Percentiles rank a stretch among this genome's conserved stretches.
phyloP scores from a whole-genome alignment of 2,113 vertebrate genomes.

The Notothenia rossii region DNA sequence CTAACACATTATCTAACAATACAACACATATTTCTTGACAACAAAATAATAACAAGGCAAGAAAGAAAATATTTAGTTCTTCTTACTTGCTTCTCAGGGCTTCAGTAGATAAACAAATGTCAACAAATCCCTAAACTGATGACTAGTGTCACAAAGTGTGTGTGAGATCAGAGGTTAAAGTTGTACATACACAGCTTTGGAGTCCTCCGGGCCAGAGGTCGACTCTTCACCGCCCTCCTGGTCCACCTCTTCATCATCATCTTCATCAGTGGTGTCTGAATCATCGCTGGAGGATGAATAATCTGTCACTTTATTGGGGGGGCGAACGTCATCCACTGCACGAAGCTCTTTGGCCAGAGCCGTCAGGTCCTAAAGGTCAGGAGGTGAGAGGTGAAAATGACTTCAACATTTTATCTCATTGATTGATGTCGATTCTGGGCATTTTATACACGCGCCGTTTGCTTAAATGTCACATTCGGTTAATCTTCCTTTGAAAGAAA shows the following conservation, averaged over 20 bases:
- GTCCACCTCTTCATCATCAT: constrained; percentile 96
- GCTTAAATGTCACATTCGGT: background rate
- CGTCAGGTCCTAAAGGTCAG: constrained; percentile 90
- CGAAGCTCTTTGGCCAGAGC: constrained; percentile 96
- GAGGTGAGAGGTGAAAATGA: constrained; percentile 19
- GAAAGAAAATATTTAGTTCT: too few species aligned
- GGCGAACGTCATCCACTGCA: constrained; percentile 94
- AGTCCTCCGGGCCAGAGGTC: constrained; percentile 94
- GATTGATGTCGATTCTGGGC: background rate
- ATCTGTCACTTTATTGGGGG: constrained; percentile 96
- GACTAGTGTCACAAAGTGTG: too few species aligned
- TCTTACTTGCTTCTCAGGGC: too few species aligned
- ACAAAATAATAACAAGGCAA: too few species aligned
- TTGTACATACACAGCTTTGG: constrained; percentile 90
- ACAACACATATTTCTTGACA: too few species aligned
- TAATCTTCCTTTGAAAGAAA: background rate
- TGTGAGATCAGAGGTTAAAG: too few species aligned
- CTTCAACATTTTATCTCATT: background rate
- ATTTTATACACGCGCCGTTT: background rate
- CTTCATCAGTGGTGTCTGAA: constrained; percentile 96
- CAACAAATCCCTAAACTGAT: too few species aligned
- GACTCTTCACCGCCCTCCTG: constrained; percentile 95
- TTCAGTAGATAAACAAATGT: too few species aligned
- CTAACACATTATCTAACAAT: too few species aligned
- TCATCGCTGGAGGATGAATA: constrained; percentile 99